phyloP scores from a whole-genome alignment of 2,888 invertebrate genomes.

The Amblyjoppa fuscipennis region DNA sequence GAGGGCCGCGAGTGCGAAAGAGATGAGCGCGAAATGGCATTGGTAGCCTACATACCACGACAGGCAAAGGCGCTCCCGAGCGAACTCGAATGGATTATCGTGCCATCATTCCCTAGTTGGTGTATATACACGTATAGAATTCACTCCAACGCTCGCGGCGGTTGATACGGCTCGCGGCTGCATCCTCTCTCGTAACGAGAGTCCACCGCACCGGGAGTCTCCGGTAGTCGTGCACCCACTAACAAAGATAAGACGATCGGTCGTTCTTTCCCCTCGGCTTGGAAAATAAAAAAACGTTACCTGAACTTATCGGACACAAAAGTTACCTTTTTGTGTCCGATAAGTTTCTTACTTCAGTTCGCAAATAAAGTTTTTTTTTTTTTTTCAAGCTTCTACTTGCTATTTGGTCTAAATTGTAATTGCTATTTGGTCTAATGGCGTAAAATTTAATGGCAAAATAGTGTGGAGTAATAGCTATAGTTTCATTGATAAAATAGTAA shows the following conservation, averaged over 20 bases:
- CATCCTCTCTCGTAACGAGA: slow-evolving; percentile 58
- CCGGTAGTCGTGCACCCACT: slow-evolving; percentile 45
- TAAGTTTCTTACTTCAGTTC: neutral
- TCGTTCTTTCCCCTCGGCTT: neutral
- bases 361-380: neutral
- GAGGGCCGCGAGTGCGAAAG: slow-evolving; percentile 27
- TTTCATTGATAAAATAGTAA: neutral
- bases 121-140: slow-evolving; percentile 22
- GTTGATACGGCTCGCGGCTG: slow-evolving; percentile 37
- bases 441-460: neutral
- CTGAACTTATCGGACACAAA: too few relatives aligned
- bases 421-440: neutral
- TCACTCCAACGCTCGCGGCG: slow-evolving; percentile 21
- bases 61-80: slow-evolving; percentile 61
- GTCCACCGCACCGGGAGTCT: slow-evolving; percentile 51
- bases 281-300: neutral
- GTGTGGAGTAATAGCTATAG: neutral
- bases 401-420: neutral
- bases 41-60: slow-evolving; percentile 81
- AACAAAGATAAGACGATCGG: slow-evolving; percentile 47
- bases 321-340: neutral
- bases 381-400: neutral
- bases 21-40: slow-evolving; percentile 78
- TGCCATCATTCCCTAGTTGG: slow-evolving; percentile 60
- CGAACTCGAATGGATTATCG: slow-evolving; percentile 66